phyloP scores from a whole-genome alignment of 2,113 vertebrate genomes.

The Australoheros scitulus region DNA sequence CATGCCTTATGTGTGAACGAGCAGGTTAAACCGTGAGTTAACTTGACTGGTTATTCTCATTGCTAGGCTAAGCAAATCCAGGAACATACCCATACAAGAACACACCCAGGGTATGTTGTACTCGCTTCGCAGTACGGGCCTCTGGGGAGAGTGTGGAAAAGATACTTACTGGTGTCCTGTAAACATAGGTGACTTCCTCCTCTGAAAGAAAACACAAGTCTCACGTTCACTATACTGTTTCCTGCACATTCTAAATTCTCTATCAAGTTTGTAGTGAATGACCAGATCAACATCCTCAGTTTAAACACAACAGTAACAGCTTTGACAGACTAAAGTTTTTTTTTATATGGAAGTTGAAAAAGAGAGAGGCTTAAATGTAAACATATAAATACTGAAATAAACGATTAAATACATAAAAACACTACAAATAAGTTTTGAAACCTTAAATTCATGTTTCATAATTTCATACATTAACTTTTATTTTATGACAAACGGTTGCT shows the following conservation, averaged over 20 bases:
- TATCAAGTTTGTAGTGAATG: neutral
- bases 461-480: neutral
- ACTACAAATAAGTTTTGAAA: neutral
- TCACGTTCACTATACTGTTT: neutral
- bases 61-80: neutral
- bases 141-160: neutral
- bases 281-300: neutral
- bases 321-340: neutral
- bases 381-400: neutral
- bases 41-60: neutral
- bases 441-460: neutral
- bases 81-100: neutral
- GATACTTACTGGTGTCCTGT: conserved; percentile 69
- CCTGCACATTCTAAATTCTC: neutral
- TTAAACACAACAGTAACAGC: neutral
- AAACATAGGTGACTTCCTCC: conserved; percentile 73
- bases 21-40: neutral
- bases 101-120: neutral
- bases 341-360: neutral
- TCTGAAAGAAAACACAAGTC: conserved; percentile 64
- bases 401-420: neutral
- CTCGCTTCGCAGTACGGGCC: neutral
- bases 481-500: neutral
- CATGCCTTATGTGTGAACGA: too few relatives aligned
- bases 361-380: neutral